Conservation (phyloP, 2,797 vertebrate species). For the Poecilia picta region DNA sequence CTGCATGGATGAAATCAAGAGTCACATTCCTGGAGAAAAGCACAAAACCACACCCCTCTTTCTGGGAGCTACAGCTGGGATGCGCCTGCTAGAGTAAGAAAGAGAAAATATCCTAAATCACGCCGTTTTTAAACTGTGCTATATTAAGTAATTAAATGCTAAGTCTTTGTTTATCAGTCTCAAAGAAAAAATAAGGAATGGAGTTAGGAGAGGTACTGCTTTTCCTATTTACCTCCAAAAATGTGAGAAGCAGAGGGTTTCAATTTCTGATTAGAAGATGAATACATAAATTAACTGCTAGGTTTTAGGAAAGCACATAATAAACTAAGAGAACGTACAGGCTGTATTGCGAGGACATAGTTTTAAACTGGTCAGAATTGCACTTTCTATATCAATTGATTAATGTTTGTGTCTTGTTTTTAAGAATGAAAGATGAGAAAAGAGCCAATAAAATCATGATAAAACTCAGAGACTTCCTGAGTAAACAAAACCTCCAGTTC, state of each 20-base stretch:
- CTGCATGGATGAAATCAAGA: constrained; percentile 82
- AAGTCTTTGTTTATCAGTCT: not conserved
- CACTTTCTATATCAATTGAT: not conserved
- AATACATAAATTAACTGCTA: not conserved
- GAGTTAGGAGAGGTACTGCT: not conserved
- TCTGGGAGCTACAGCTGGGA: constrained; percentile 95
- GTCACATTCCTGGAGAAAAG: constrained; percentile 80
- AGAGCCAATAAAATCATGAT: constrained; percentile 83
- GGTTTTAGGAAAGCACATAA: not conserved
- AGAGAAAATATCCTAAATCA: not conserved
- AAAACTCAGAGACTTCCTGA: constrained; percentile 85
- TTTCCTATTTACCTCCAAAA: not conserved
- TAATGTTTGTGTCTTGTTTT: constrained; percentile 1
- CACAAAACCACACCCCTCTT: constrained; percentile 84
- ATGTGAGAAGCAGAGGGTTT: not conserved
- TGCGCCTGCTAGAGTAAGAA: constrained; percentile 91
- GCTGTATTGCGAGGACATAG: not conserved
- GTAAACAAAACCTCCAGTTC: constrained; percentile 88
- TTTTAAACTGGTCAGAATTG: not conserved
- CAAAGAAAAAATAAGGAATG: not conserved
- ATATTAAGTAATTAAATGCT: not conserved
- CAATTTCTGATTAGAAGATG: not conserved
- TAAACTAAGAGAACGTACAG: not conserved
- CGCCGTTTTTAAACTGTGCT: not conserved
- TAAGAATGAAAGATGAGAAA: constrained; percentile 83